Evolutionary conservation across 2,888 invertebrate genomes (phyloP), one percentile per base, ranked within the genome.

Genomic region (Drosophila anomelani): DNA sequence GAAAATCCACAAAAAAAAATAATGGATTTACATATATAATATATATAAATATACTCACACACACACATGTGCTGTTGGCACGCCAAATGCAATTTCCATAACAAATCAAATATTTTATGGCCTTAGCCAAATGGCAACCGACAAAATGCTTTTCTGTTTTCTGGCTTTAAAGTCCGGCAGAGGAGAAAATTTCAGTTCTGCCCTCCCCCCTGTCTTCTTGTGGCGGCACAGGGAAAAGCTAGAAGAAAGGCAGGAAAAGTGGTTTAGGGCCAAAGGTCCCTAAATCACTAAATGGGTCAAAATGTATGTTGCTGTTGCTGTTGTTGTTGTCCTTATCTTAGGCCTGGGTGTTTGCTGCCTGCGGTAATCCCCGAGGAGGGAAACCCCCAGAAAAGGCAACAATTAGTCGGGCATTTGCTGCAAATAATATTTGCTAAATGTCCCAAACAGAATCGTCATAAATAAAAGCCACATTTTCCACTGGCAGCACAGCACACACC

Each of bases 61-160:
- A 44, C 29, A 43, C 39, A 71, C 32, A 32, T 51, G 29, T 29
- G 60, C 63, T 64, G 44, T 64, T 67, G 68, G 41, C 43, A 59
- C 54, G 69, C 51, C 77, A 75, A 85, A 85, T 85, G 86, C 83
- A 80, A 82, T 83, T 88, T 88, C 80, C 86, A 85, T 80, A 76
- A 74, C 83, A 83, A 88, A 88, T 85, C 80, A 88, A 82, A 85
- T 85, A 88, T 88, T 88, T 82, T 88, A 88, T 82, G 85, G 73
- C 62, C 71, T 70, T 72, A 79, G 68, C 61, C 32, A 67, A 47
- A 46, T 51, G 43, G 56, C 60, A 62, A 32, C 58, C 47, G 49
- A 44, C 34, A 68, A 76, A 67, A 60, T 58, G 44, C 26, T 26
- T 4, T 46, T 46, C 26, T 29, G 5, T 17, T n/a, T 51, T 29